A percentile compares a stretch with the other conserved stretches of the same genome.
These are phyloP conservation scores for Coelinius sp. DNA, from an alignment of 2,888 invertebrate species.

Conservation along the genomic window DNA sequence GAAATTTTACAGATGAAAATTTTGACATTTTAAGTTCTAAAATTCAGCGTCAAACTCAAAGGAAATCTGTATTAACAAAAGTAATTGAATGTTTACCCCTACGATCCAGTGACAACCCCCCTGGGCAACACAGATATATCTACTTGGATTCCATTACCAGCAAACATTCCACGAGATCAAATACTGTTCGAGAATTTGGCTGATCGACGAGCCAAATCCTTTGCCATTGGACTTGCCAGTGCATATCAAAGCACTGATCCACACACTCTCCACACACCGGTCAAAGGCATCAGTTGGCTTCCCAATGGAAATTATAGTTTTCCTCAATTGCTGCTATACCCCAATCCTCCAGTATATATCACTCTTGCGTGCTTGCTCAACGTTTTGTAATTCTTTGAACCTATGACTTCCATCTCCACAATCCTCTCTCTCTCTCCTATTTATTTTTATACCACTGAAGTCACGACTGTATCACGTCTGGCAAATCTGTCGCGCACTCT, in stretches of 20 bases:
- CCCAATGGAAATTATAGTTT: not conserved
- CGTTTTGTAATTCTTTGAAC: slow-evolving; percentile 6
- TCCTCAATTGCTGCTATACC: not conserved
- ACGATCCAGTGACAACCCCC: not conserved
- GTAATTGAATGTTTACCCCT: not conserved
- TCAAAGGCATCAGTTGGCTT: not conserved
- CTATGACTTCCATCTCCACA: not conserved
- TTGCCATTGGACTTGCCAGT: slow-evolving; percentile 22
- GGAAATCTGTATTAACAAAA: not conserved
- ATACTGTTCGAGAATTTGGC: slow-evolving; percentile 35
- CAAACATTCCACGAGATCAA: slow-evolving; percentile 39
- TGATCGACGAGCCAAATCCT: slow-evolving; percentile 28
- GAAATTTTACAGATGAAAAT: no score
- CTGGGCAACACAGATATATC: slow-evolving; percentile 17
- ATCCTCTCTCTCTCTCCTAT: not conserved
- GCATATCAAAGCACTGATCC: slow-evolving; percentile 6
- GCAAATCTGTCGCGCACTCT: slow-evolving; percentile 12
- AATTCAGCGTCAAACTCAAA: not conserved
- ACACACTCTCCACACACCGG: not conserved
- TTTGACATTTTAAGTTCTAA: not conserved
- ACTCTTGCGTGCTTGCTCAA: not conserved
- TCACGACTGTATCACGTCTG: slow-evolving; percentile 28
- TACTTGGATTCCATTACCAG: slow-evolving; percentile 35
- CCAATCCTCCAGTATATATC: not conserved
- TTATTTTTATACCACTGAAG: not conserved